Evolutionary conservation across 2,888 invertebrate species (phyloP).

Genomic region (Ashinkailepas kermadecensis): DNA sequence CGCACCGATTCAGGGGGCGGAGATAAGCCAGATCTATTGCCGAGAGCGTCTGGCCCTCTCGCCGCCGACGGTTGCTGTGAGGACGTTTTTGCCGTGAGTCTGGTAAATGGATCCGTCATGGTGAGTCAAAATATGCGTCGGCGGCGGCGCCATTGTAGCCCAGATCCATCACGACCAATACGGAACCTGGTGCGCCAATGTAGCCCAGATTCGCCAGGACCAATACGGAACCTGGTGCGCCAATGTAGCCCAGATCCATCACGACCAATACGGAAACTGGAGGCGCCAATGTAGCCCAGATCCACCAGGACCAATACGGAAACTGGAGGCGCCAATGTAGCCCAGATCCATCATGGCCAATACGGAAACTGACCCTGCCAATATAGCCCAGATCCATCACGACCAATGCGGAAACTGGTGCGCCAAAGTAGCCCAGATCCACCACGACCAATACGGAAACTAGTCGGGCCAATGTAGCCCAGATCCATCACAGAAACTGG

Average conservation of each 20-base stretch:
- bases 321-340: not conserved
- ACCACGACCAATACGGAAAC: too few relatives aligned
- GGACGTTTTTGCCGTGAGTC: not conserved
- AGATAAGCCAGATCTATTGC: slow-evolving; percentile 19
- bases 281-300: too few relatives aligned
- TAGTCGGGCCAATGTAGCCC: too few relatives aligned
- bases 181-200: not conserved
- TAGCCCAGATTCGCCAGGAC: too few relatives aligned
- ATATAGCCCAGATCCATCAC: too few relatives aligned
- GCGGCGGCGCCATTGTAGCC: not conserved
- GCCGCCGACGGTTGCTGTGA: not conserved
- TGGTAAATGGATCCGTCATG: slow-evolving; percentile 19
- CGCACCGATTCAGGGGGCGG: not conserved
- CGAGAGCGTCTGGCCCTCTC: not conserved
- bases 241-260: too few relatives aligned
- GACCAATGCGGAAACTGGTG: too few relatives aligned
- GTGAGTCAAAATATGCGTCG: slow-evolving; percentile 1
- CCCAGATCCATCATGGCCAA: slow-evolving; percentile 9
- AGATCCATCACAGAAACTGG: too few relatives aligned
- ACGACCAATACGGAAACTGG: too few relatives aligned
- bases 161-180: slow-evolving; percentile 11
- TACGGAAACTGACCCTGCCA: not conserved
- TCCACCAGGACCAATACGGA: too few relatives aligned
- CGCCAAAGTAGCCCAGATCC: too few relatives aligned
- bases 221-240: too few relatives aligned